Evolutionary conservation across 2,113 vertebrate species (phyloP), one percentile per base, ranked within the genome.

Genomic region (Lepidothrix coronata): DNA sequence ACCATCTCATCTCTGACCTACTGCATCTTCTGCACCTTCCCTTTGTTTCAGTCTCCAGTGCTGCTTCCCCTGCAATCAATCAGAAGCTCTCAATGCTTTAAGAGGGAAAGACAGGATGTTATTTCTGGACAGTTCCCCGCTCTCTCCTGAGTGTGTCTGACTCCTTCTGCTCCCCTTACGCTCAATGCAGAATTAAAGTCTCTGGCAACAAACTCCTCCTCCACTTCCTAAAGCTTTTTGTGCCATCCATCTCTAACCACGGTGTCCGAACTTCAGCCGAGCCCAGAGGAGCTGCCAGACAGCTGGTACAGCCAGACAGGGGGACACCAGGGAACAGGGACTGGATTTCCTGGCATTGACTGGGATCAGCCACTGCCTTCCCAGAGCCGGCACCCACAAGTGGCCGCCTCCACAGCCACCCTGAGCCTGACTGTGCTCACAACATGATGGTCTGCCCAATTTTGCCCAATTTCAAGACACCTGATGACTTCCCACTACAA

Each of bases 391-490:
- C 28, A 28, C 39, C 23, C 35, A 6, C 31, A 23, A 24, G 33
- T 4, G 9, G 57, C 33, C 8, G 3, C 33, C 51, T 46, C 74
- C 65, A 24, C 1, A 2, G 28, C 65, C 12, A 2, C 28, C 61
- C 62, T 5, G 41, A 33, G 72, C 78, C 73, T 24, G 1, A 49
- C 44, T 18, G 2, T 2, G 5, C 23, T 16, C 11, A 5, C 48
- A 31, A 0, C 23, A 10, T 1, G 1, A 6, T 0, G 0, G 24
- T 46, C 43, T 49, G 61, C 70, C 73, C 1, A 2, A 2, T 5
- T 35, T 2, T 61, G 30, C n/a, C 39, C 5, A 0, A 1, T 25
- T 31, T 33, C 55, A 33, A 2, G 3, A 0, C 23, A 14, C 1
- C 13, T 11, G 12, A 5, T 9, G 21, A 23, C 35, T 3, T 3